These are phyloP conservation scores for Callitettix versicolor DNA, from an alignment of 1,140 invertebrate genomes.

Conservation along the genomic window DNA sequence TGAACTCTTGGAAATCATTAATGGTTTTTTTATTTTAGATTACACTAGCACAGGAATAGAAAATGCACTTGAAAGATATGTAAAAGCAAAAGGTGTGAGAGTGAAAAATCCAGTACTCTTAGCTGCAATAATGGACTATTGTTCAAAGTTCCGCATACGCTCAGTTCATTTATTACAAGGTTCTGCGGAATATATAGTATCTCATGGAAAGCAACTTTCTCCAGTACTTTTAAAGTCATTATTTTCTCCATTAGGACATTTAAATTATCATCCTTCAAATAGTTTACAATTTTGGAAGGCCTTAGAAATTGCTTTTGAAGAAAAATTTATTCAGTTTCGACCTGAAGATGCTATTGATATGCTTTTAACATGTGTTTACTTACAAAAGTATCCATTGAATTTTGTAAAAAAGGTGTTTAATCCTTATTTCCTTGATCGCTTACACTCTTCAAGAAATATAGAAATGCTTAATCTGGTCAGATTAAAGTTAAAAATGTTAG, in stretches of 20 bases:
- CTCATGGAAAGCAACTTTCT: constrained; percentile 38
- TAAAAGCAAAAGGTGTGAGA: constrained; percentile 37
- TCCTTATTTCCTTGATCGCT: constrained; percentile 46
- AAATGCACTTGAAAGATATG: constrained; percentile 47
- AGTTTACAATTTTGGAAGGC: constrained; percentile 44
- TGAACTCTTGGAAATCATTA: constrained; percentile 45
- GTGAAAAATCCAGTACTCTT: constrained; percentile 42
- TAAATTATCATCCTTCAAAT: constrained; percentile 47
- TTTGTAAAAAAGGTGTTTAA: constrained; percentile 50
- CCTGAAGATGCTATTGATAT: constrained; percentile 48
- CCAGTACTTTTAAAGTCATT: constrained; percentile 44
- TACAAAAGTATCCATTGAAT: constrained; percentile 51
- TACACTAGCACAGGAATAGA: constrained; percentile 43
- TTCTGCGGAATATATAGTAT: constrained; percentile 45
- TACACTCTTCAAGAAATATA: constrained; percentile 36
- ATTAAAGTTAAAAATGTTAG: constrained; percentile 48
- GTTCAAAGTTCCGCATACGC: constrained; percentile 43
- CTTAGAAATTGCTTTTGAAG: constrained; percentile 43
- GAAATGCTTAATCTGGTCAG: constrained; percentile 27
- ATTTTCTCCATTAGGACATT: constrained; percentile 47
- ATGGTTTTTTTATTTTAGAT: constrained; percentile 40
- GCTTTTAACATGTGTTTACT: constrained; percentile 51
- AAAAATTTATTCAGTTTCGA: constrained; percentile 47
- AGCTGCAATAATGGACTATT: constrained; percentile 49
- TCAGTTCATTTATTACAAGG: constrained; percentile 45